Evolutionary conservation across 1,140 invertebrate genomes (phyloP), one percentile per base, ranked within the genome.

Genomic region (Trachymyrmex septentrionalis): DNA sequence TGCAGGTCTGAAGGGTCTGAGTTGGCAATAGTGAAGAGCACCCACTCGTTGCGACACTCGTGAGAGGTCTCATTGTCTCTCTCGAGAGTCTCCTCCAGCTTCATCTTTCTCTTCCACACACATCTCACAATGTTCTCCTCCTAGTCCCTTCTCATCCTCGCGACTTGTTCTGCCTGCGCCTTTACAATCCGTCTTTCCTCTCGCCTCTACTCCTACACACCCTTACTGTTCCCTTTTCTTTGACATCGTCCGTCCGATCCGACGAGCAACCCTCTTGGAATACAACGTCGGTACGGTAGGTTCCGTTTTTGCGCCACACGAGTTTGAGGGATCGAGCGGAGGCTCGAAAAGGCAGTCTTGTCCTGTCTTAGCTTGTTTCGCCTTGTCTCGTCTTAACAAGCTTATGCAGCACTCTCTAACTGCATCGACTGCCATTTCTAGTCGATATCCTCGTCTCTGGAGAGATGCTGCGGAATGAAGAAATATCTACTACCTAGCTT

Each of bases 21-120:
- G 94, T 95, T 95, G 93, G 95, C 95, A 95, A 95, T 95, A 95
- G 94, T 95, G 93, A 91, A 95, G 94, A 94, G 94, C 92, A 93
- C 87, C 94, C 92, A 95, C 94, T 95, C 93, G 92, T 94, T 93
- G 94, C 92, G 94, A 95, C 95, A 95, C 95, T 95, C 91, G 93
- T 92, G 93, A 95, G 94, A 94, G 94, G 94, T 94, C 95, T 95
- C 95, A 95, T 95, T 95, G 95, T 95, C 94, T 95, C 93, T 94
- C 93, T 94, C 87, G 91, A 95, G 95, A 93, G 93, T 91, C 92
- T 93, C 92, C 87, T 85, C 92, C 91, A 90, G 86, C 76, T 57
- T 90, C 87, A 82, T 87, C 92, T 84, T 87, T 86, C 4, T 66
- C 72, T 50, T 16, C 48, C 48, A 50, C 71, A 86, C 71, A 73